Evolutionary conservation across 2,797 vertebrate species (phyloP), one percentile per base, ranked within the genome.

Genomic region (Coracias cyanogaster): DNA sequence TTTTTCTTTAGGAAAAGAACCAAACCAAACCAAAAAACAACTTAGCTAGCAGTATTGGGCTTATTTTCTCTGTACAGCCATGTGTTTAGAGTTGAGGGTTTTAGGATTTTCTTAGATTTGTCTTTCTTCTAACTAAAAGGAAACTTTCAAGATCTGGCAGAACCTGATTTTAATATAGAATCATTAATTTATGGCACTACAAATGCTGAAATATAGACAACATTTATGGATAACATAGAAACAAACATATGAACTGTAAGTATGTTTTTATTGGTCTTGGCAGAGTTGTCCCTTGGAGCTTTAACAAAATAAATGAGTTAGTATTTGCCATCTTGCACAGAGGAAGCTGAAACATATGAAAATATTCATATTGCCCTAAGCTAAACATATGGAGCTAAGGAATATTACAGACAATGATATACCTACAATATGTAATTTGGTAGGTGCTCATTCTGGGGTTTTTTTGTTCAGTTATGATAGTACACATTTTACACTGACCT

Each of bases 251-350:
- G 64, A 94, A 85, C 28, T 46, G 2, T 78, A 82, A 80, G 46
- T 78, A 17, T 84, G 45, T 66, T 70, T 93, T 93, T 95, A 96
- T 86, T 95, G 90, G 74, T 70, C 92, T 96, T 86, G 82, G 43
- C 82, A 91, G 69, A 92, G 43, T 65, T 93, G 60, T 93, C 4
- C n/a, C 72, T 96, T 95, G 86, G 79, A 95, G 72, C 33, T 83
- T 86, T 73, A 82, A 82, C 33, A 91, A 96, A 97, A 95, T 89
- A 91, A 97, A 95, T 85, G 80, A 93, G 82, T 92, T 92, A 74
- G 46, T 86, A 79, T 70, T 94, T 95, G 54, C 82, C 52, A 41
- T 94, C 86, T 92, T 91, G 45, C 92, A 93, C 85, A 72, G 77
- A 91, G 70, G 46, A 97, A 94, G 70, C 80, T 93, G 39, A 97